These are phyloP conservation scores for Phodopus roborovskii DNA, from an alignment of 2,113 vertebrate genomes.

Conservation along the genomic window DNA sequence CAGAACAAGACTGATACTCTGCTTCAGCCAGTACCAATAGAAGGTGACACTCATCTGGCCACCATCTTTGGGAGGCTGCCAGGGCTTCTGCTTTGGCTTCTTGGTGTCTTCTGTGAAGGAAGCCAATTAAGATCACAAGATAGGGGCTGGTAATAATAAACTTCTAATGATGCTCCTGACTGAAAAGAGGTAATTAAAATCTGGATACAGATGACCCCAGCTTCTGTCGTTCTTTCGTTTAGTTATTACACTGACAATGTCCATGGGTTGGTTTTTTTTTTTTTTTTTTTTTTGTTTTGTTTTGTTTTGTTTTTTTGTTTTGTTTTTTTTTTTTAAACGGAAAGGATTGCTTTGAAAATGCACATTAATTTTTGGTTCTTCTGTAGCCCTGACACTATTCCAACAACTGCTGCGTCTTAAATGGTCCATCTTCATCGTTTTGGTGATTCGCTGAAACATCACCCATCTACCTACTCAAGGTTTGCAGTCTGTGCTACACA, in stretches of 20 bases:
- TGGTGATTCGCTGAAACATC: not conserved
- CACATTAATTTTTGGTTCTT: slow-evolving; percentile 38
- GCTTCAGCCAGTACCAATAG: slow-evolving; percentile 53
- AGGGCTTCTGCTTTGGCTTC: slow-evolving; percentile 71
- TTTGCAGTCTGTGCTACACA: not conserved
- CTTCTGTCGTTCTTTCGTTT: slow-evolving; percentile 75
- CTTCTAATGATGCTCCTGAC: slow-evolving; percentile 82
- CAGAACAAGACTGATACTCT: slow-evolving; percentile 71
- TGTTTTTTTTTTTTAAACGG: too few species aligned
- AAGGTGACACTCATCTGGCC: slow-evolving; percentile 74
- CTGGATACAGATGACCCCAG: slow-evolving; percentile 74
- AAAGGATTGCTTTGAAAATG: slow-evolving; percentile 69
- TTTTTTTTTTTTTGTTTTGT: too few species aligned
- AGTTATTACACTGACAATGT: slow-evolving; percentile 60
- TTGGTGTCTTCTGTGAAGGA: slow-evolving; percentile 76
- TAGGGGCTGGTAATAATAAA: slow-evolving; percentile 81
- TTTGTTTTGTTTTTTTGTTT: too few species aligned
- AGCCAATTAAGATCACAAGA: slow-evolving; percentile 82
- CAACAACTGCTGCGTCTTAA: not conserved
- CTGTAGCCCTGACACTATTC: slow-evolving; percentile 34
- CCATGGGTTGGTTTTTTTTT: too few species aligned
- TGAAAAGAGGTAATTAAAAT: slow-evolving; percentile 85
- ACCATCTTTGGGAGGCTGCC: slow-evolving; percentile 66
- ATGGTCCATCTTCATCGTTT: not conserved
- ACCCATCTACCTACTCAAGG: not conserved